These are phyloP conservation scores for Drosophila repleta DNA, from an alignment of 1,140 invertebrate species.

Conservation along the genomic window DNA sequence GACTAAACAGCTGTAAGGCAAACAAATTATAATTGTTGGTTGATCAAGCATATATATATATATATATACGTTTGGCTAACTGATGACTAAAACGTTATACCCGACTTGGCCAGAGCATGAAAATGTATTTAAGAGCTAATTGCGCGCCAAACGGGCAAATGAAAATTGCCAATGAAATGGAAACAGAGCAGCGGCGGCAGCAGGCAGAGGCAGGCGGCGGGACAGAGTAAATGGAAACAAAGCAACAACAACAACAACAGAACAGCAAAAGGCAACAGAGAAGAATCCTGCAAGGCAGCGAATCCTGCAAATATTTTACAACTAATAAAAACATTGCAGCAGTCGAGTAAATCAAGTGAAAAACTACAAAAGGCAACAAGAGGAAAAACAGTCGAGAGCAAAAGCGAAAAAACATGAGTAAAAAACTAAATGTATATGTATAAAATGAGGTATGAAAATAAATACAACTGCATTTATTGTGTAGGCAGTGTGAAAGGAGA, in stretches of 20 bases:
- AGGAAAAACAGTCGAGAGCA: background rate
- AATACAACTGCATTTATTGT: slow-evolving; percentile 10
- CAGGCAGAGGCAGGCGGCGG: background rate
- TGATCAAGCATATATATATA: too few species aligned
- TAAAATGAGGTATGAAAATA: slow-evolving; percentile 20
- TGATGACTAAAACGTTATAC: background rate
- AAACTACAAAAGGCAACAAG: slow-evolving; percentile 46
- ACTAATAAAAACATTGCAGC: slow-evolving; percentile 74
- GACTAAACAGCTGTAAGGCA: too few species aligned
- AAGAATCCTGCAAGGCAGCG: slow-evolving; percentile 7
- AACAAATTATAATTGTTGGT: too few species aligned
- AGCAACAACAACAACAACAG: slow-evolving; percentile 7
- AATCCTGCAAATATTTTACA: slow-evolving; percentile 65
- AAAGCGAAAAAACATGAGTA: slow-evolving; percentile 21
- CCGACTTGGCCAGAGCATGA: slow-evolving; percentile 17
- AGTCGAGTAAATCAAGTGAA: slow-evolving; percentile 71
- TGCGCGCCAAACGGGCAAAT: slow-evolving; percentile 56
- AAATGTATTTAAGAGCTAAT: slow-evolving; percentile 54
- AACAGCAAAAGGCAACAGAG: slow-evolving; percentile 4
- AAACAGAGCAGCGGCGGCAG: slow-evolving; percentile 15
- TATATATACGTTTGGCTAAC: too few species aligned
- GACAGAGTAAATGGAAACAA: background rate
- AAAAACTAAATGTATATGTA: background rate
- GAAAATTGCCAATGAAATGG: slow-evolving; percentile 56
- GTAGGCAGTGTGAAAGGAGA: slow-evolving; percentile 10